A percentile compares a stretch with the other conserved stretches of the same genome.
Evolutionary conservation across 1,140 invertebrate species (phyloP).

Genomic region (Wasmannia auropunctata): DNA sequence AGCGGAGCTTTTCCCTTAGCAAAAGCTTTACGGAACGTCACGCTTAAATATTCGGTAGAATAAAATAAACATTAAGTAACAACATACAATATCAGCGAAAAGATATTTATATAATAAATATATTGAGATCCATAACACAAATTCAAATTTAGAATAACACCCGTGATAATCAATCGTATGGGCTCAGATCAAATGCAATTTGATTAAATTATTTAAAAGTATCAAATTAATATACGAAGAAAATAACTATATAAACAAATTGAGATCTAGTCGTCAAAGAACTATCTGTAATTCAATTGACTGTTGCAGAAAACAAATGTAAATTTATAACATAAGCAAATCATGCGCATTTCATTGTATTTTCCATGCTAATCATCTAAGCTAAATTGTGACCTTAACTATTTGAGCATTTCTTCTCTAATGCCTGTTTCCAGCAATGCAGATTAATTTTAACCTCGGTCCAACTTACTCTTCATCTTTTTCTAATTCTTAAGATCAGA

Average conservation of each 20-base stretch:
- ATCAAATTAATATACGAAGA: not conserved
- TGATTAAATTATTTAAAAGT: not conserved
- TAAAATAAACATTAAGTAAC: constrained; percentile 1
- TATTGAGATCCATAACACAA: not conserved
- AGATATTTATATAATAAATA: constrained; percentile 12
- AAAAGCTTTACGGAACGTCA: not conserved
- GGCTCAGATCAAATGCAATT: not conserved
- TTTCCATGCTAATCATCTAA: not conserved
- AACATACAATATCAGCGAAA: not conserved
- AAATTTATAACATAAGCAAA: not conserved
- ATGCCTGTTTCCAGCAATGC: too few species aligned
- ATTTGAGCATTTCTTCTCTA: constrained; percentile 16
- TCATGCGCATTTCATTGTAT: not conserved
- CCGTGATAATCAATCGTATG: not conserved
- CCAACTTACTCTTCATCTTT: too few species aligned
- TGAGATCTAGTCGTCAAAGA: not conserved
- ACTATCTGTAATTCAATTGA: not conserved
- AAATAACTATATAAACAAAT: not conserved
- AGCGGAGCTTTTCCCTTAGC: not conserved
- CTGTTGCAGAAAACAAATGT: not conserved
- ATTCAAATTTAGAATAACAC: not conserved
- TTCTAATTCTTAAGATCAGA: too few species aligned
- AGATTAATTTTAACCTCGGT: too few species aligned
- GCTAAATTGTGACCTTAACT: not conserved
- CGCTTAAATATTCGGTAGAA: not conserved